phyloP scores from a whole-genome alignment of 2,888 invertebrate genomes.

The Meta bourneti region DNA sequence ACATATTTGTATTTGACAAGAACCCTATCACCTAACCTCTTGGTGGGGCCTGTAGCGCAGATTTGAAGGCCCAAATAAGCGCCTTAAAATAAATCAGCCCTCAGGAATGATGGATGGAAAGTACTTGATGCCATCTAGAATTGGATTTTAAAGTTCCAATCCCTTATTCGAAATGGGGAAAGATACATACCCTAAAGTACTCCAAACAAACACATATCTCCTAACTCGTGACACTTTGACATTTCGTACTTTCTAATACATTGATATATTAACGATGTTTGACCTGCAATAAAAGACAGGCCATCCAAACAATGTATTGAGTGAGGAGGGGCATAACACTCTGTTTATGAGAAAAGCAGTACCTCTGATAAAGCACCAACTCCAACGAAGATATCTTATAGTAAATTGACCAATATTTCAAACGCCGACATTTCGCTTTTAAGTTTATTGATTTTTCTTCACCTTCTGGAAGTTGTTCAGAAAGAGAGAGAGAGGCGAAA shows the following conservation, averaged over 20 bases:
- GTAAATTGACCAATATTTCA: slow-evolving; percentile 75
- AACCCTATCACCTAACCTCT: too few species aligned
- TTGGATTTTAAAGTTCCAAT: neutral
- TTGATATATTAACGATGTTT: slow-evolving; percentile 37
- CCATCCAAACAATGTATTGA: slow-evolving; percentile 35
- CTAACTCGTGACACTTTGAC: neutral
- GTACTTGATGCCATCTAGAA: neutral
- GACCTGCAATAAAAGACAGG: slow-evolving; percentile 34
- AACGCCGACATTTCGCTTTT: slow-evolving; percentile 47
- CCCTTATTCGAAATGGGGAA: neutral
- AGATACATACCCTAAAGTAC: neutral
- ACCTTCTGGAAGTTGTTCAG: slow-evolving; percentile 56
- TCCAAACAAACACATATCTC: neutral
- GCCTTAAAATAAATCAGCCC: neutral
- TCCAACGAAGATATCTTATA: slow-evolving; percentile 59
- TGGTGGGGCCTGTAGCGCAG: too few species aligned
- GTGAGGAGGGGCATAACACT: slow-evolving; percentile 13
- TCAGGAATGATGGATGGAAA: neutral
- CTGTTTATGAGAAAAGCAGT: neutral
- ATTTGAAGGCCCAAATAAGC: too few species aligned
- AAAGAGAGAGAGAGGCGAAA: too few species aligned
- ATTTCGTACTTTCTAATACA: neutral
- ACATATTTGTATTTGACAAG: too few species aligned
- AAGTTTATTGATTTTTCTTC: slow-evolving; percentile 66
- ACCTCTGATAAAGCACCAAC: slow-evolving; percentile 57